Conservation (phyloP, 2,888 invertebrate species). For the Oeneis ivallda region DNA sequence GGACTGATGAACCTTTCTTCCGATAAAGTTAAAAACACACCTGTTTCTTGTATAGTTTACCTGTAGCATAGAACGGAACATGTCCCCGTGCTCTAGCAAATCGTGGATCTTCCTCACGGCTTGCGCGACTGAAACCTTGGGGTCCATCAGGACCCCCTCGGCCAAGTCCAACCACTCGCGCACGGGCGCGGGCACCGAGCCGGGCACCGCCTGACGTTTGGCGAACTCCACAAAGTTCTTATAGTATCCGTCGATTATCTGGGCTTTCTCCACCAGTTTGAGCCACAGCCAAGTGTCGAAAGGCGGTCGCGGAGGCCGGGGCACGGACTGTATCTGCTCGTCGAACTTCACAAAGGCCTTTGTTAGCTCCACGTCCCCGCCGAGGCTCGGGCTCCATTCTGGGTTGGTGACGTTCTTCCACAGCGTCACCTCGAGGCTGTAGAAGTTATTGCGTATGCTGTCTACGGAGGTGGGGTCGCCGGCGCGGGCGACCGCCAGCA, state of each 20-base stretch:
- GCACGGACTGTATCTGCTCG: conserved; percentile 69
- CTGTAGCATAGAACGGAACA: conserved; percentile 85
- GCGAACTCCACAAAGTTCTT: conserved; percentile 85
- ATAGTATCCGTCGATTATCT: conserved; percentile 85
- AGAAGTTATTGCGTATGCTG: conserved; percentile 81
- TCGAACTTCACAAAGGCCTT: conserved; percentile 81
- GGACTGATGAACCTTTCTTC: neutral
- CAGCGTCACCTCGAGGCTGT: conserved; percentile 80
- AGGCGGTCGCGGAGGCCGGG: conserved; percentile 53
- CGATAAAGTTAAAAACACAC: neutral
- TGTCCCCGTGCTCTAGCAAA: conserved; percentile 82
- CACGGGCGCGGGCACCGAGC: conserved; percentile 64
- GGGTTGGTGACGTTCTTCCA: conserved; percentile 72
- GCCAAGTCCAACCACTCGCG: conserved; percentile 83
- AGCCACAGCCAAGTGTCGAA: conserved; percentile 84
- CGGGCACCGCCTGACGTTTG: conserved; percentile 62
- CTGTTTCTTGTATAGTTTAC: conserved; percentile 62
- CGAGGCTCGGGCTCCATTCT: conserved; percentile 58
- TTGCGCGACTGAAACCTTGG: conserved; percentile 79
- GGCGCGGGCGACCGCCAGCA: conserved; percentile 49
- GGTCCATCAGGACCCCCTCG: conserved; percentile 84
- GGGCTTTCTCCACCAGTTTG: conserved; percentile 82
- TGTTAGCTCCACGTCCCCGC: conserved; percentile 81
- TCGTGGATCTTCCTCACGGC: conserved; percentile 83
- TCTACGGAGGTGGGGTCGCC: conserved; percentile 78